A percentile compares a stretch with the other conserved stretches of the same genome.
phyloP scores from a whole-genome alignment of 2,797 vertebrate genomes.

The Sebastes vulpes region DNA sequence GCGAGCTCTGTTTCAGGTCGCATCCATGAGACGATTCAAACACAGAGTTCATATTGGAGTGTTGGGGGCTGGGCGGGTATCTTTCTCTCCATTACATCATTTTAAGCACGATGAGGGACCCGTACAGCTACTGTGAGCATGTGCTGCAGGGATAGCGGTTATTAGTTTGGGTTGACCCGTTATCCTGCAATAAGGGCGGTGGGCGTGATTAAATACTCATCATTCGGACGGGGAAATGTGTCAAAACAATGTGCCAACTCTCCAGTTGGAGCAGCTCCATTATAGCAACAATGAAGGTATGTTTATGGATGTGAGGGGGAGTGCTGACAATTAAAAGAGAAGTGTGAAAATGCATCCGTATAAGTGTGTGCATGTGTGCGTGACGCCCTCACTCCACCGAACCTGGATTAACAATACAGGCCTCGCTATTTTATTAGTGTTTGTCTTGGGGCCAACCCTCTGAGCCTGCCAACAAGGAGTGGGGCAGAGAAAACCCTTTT shows the following conservation, averaged over 20 bases:
- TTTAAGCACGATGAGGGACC: constrained; percentile 7
- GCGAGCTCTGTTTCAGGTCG: constrained; percentile 65
- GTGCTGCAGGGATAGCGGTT: background rate
- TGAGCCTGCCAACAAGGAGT: constrained; percentile 21
- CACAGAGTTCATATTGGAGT: background rate
- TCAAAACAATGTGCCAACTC: constrained; percentile 47
- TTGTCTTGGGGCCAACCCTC: constrained; percentile 31
- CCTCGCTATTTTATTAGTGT: constrained; percentile 13
- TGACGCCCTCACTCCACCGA: background rate
- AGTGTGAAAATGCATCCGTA: constrained; percentile 17
- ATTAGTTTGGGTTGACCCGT: constrained; percentile 16
- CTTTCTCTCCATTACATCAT: constrained; percentile 69
- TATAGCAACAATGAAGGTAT: background rate
- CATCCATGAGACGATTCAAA: constrained; percentile 19
- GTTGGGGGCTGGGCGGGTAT: constrained; percentile 1
- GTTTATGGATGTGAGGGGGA: constrained; percentile 7
- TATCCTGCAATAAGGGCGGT: constrained; percentile 7
- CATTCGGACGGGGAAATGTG: constrained; percentile 5
- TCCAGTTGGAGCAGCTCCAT: constrained; percentile 8
- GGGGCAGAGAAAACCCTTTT: constrained; percentile 4
- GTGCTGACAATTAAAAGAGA: constrained; percentile 30
- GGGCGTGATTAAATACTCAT: constrained; percentile 46
- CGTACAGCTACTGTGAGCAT: background rate
- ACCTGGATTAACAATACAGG: constrained; percentile 28
- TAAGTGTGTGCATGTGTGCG: background rate